These are phyloP conservation scores for Boloria selene DNA, from an alignment of 2,888 invertebrate genomes.

Conservation along the genomic window DNA sequence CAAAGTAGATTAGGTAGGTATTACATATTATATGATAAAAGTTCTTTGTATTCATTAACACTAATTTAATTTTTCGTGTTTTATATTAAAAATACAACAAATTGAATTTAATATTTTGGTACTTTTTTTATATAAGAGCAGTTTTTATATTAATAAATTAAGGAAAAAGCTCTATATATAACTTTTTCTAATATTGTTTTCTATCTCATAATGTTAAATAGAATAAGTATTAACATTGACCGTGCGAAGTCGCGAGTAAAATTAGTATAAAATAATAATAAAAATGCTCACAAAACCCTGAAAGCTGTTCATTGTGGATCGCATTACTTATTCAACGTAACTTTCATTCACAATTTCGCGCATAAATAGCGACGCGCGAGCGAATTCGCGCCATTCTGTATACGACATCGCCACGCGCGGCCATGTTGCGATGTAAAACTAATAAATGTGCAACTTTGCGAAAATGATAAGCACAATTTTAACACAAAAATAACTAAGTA, in stretches of 20 bases:
- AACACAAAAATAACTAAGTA: background rate
- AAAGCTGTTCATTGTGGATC: conserved; percentile 4
- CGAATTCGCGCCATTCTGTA: conserved; percentile 63
- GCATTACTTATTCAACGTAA: conserved; percentile 16
- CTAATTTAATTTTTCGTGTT: background rate
- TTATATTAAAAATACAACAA: too few relatives aligned
- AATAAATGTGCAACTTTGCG: conserved; percentile 23
- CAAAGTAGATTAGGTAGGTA: too few relatives aligned
- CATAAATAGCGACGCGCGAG: conserved; percentile 57
- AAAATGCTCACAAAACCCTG: background rate
- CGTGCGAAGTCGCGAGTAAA: background rate
- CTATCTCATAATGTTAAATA: background rate
- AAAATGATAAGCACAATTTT: background rate
- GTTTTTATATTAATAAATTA: too few relatives aligned
- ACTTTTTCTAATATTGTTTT: too few relatives aligned
- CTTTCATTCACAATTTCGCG: conserved; percentile 47
- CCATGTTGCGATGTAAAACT: conserved; percentile 32
- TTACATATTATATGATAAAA: conserved; percentile 1
- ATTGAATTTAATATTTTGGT: too few relatives aligned
- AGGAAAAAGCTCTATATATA: too few relatives aligned
- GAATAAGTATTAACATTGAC: background rate
- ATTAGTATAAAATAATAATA: too few relatives aligned
- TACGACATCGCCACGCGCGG: conserved; percentile 47
- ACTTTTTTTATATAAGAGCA: too few relatives aligned
- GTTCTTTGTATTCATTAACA: background rate